A percentile compares a stretch with the other conserved stretches of the same genome.
phyloP scores from a whole-genome alignment of 2,888 invertebrate species.

The Acleris literana region DNA sequence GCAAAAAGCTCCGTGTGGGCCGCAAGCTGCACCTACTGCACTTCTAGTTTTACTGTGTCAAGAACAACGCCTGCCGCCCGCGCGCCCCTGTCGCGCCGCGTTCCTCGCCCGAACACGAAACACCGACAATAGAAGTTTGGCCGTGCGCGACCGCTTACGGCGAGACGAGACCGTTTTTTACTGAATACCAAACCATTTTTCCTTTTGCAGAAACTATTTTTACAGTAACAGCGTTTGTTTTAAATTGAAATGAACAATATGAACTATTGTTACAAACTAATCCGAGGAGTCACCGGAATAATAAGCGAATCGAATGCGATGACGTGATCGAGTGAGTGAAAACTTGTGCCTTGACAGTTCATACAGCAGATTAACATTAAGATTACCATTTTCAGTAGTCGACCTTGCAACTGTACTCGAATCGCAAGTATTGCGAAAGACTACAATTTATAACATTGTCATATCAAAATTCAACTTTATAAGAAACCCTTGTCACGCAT shows the following conservation, averaged over 20 bases:
- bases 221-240: background rate
- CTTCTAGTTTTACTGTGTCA: slow-evolving; percentile 84
- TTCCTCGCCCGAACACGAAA: slow-evolving; percentile 55
- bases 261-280: slow-evolving; percentile 16
- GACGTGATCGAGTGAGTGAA: slow-evolving; percentile 56
- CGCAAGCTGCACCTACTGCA: slow-evolving; percentile 81
- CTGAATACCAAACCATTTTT: slow-evolving; percentile 42
- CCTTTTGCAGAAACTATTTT: slow-evolving; percentile 48
- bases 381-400: slow-evolving; percentile 76
- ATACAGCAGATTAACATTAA: slow-evolving; percentile 65
- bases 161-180: slow-evolving; percentile 47
- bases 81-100: slow-evolving; percentile 52
- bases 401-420: slow-evolving; percentile 78
- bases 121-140: slow-evolving; percentile 52
- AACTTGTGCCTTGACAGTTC: slow-evolving; percentile 58
- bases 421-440: slow-evolving; percentile 69
- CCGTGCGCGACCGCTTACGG: slow-evolving; percentile 50
- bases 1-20: slow-evolving; percentile 80
- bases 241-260: slow-evolving; percentile 5
- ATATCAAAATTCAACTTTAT: slow-evolving; percentile 27
- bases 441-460: slow-evolving; percentile 62
- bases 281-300: slow-evolving; percentile 12
- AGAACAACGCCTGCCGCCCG: slow-evolving; percentile 81
- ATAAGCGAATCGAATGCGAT: slow-evolving; percentile 43
- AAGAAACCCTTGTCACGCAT: background rate